Evolutionary conservation across 1,140 invertebrate genomes (phyloP), one percentile per base, ranked within the genome.

Genomic region (Drosophila kohkoa): DNA sequence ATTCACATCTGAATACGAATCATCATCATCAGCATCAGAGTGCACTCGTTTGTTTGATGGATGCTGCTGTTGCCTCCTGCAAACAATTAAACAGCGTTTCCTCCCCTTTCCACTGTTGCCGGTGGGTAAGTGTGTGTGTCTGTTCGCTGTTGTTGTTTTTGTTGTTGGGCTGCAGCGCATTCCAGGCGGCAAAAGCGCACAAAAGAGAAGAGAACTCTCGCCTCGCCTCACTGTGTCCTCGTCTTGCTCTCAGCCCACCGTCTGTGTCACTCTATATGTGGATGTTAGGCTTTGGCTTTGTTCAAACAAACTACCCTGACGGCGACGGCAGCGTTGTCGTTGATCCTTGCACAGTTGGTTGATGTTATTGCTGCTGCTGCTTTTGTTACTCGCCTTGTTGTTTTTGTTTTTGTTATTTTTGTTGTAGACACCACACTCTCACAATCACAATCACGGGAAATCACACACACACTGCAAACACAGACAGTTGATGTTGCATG

Each of bases 241-340:
- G 11, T 7, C 66, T 51, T 32, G 13, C 55, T 46, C 54, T 48
- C 70, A 41, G 62, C 45, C 60, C 28, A 49, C 62, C 25, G 66
- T 51, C 30, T 46, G 28, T 45, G 48, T 35, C 20, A 8, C 15
- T 4, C 32, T 51, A 20, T 60, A 51, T 68, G 63, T 63, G 71
- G 57, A 63, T 77, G 75, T 75, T 59, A 59, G 46, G 72, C 62
- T 79, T 77, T 66, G 58, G 74, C 75, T 81, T 87, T 86, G 79
- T 86, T 77, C 68, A 74, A 82, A 82, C 81, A 87, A 87, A 88
- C 83, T 88, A 87, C 83, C 83, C 83, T 80, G 80, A 72, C 68
- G 60, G 68, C 67, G 60, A 63, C 66, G 79, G 65, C 74, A 59
- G 43, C 81, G 54, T 41, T 66, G 76, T 72, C 69, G 78, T 81